Evolutionary conservation across 1,140 invertebrate genomes (phyloP), one percentile per base, ranked within the genome.

Genomic region (Sminthurides bifidus): DNA sequence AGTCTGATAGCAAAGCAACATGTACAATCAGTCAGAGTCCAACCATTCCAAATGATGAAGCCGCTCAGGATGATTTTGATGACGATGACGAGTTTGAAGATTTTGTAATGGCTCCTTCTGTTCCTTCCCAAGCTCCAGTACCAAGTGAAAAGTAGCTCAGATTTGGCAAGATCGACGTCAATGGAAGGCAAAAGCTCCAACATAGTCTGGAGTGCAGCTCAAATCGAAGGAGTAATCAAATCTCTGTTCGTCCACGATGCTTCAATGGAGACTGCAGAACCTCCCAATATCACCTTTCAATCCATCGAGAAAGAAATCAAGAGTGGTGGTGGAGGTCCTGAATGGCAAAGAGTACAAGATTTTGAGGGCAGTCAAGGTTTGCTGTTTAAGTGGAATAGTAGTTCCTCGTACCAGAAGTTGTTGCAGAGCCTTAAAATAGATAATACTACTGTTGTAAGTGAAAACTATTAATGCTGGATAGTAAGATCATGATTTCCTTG

Each of bases 281-380:
- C 17, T n/a, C 30, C 33, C 0, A 6, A 29, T 19, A 14, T 23
- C 5, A 29, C 5, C 2, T 44, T 44, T 51, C 6, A 38, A 26
- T 14, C 30, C 43, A 60, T 60, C 33, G 56, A 53, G 29, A 58
- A 62, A 44, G 48, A 60, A 33, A 23, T 64, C 4, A 43, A 44
- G 12, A 19, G 37, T 5, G 19, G 37, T 14, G 21, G 31, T 33
- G 26, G 27, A 15, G 40, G 52, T 30, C 23, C 27, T 26, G 27
- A 50, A 41, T 65, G 63, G 63, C 31, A 38, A 19, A 45, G 53
- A 19, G 43, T 61, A 37, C 52, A 60, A 44, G 60, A 65, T 38
- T 65, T 65, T 52, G 63, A 65, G 35, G 57, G 31, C 3, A 63
- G 61, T 58, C 50, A 61, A 50, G 50, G 50, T 15, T 52, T 61